Evolutionary conservation across 2,113 vertebrate species (phyloP), one percentile per base, ranked within the genome.

Genomic region (Spea multiplicata): DNA sequence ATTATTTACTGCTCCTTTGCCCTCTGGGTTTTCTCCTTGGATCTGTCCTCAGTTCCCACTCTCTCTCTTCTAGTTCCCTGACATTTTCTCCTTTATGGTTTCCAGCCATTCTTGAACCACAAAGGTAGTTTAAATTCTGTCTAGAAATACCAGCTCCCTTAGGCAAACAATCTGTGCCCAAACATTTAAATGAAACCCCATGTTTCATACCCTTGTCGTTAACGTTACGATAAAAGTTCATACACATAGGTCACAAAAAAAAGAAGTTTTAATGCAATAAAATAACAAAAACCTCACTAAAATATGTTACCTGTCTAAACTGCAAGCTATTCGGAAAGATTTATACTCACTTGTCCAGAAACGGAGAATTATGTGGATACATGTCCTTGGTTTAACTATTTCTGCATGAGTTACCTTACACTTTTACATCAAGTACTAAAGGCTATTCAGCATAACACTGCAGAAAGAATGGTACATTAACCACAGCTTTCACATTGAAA

Each of bases 1-100:
- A 68, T 73, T 80, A 80, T 80, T 80, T 80, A 80, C 77, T 73
- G 77, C 71, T 80, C 71, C 44, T 80, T 80, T 80, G 70, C 62
- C 77, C 50, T 80, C 71, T 80, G 62, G 77, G 77, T 80, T 80
- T 30, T 80, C 71, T 80, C 77, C 70, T 80, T 80, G 77, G 49
- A 80, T 80, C 50, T 73, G 77, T 80, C 77, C 77, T 80, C 71
- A 80, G 62, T 80, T 80, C 52, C 77, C 71, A 80, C 73, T 73
- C 71, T 80, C 71, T 66, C 52, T 80, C 66, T 57, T 73, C 62
- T 52, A 10, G 44, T 55, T 67, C 62, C 57, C 77, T 80, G 77
- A 80, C 77, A 80, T 80, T 80, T 80, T 80, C 77, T 80, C 77
- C 77, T 80, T 80, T 71, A 80, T 73, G 71, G 77, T 73, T 73